phyloP scores from a whole-genome alignment of 2,888 invertebrate species.

The Cabera pusaria region DNA sequence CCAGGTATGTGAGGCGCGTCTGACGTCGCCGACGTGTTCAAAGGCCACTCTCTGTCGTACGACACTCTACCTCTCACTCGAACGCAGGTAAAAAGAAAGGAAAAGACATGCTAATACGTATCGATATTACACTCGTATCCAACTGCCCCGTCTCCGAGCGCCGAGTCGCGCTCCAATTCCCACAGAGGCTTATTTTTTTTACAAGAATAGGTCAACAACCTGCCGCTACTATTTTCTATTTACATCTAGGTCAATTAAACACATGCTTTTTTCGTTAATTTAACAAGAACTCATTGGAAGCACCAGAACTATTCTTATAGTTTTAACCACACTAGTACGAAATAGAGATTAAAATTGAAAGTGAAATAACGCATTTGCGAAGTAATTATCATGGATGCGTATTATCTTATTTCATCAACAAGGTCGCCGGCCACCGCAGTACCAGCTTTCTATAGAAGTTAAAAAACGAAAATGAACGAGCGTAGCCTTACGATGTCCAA shows the following conservation, averaged over 20 bases:
- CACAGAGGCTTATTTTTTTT: constrained; percentile 57
- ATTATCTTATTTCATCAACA: constrained; percentile 9
- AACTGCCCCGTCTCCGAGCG: constrained; percentile 41
- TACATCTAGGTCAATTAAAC: constrained; percentile 29
- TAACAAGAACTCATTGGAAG: no score
- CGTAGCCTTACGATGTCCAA: constrained; percentile 47
- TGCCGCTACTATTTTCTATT: constrained; percentile 36
- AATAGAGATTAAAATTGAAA: not conserved
- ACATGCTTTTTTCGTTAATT: not conserved
- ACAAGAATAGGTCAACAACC: constrained; percentile 59
- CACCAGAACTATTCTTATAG: no score
- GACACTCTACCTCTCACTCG: constrained; percentile 49
- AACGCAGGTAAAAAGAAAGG: constrained; percentile 60
- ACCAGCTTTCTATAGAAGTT: constrained; percentile 50
- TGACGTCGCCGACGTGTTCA: constrained; percentile 41
- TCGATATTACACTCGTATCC: constrained; percentile 35
- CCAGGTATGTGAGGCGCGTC: constrained; percentile 52
- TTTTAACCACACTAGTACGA: no score
- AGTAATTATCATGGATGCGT: constrained; percentile 3
- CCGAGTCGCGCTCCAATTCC: constrained; percentile 67
- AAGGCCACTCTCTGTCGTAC: constrained; percentile 33
- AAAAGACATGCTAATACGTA: constrained; percentile 35
- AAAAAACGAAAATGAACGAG: constrained; percentile 55
- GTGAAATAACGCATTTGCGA: not conserved
- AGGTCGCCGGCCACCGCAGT: constrained; percentile 24